These are phyloP conservation scores for Scaeva pyrastri DNA, from an alignment of 2,888 invertebrate genomes.

Conservation along the genomic window DNA sequence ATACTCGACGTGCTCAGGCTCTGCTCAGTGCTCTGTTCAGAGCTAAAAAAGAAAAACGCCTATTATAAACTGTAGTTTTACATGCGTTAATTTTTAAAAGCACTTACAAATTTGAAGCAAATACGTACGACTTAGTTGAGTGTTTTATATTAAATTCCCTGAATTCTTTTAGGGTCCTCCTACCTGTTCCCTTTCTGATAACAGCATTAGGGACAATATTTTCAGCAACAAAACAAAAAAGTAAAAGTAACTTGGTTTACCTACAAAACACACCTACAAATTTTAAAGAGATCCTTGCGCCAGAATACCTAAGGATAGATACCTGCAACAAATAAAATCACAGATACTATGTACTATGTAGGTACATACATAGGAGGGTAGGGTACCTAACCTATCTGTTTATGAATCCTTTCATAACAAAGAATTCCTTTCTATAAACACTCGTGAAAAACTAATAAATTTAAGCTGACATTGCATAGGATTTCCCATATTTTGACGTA, in stretches of 20 bases:
- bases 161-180: not conserved
- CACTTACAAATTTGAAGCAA: no score
- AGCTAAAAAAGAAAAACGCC: no score
- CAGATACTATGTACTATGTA: no score
- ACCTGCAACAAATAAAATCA: not conserved
- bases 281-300: not conserved
- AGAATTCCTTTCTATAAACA: not conserved
- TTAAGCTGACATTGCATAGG: not conserved
- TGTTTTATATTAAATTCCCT: no score
- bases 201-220: not conserved
- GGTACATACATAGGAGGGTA: not conserved
- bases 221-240: not conserved
- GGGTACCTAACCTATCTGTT: not conserved
- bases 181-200: not conserved
- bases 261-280: not conserved
- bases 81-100: no score
- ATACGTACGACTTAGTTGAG: no score
- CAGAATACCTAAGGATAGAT: not conserved
- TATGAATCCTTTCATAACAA: conserved; percentile 34
- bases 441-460: conserved; percentile 14
- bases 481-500: conserved; percentile 37
- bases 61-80: no score
- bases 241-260: not conserved
- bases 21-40: no score
- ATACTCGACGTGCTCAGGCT: no score